These are phyloP conservation scores for Dendropsophus ebraccatus DNA, from an alignment of 2,113 vertebrate genomes.

Conservation along the genomic window DNA sequence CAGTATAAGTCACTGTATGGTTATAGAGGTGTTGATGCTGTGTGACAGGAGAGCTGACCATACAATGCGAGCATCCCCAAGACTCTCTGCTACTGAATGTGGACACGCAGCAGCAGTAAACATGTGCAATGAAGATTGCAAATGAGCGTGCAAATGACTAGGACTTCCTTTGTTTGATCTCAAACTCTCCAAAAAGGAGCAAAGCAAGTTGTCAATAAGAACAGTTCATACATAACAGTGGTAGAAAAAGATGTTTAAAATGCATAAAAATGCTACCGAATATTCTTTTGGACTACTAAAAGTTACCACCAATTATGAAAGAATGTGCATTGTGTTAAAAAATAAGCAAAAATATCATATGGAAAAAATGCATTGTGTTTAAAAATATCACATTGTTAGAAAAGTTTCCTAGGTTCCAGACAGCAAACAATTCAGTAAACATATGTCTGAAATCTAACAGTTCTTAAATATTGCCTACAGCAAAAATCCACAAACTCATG, in stretches of 20 bases:
- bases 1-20: too few species aligned
- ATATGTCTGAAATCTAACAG: slow-evolving; percentile 1
- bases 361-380: slow-evolving; percentile 42
- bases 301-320: not conserved
- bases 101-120: too few species aligned
- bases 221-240: not conserved
- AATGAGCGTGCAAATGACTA: too few species aligned
- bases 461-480: not conserved
- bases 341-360: slow-evolving; percentile 16
- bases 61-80: too few species aligned
- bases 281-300: not conserved
- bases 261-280: not conserved
- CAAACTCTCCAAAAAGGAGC: not conserved
- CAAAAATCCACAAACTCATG: not conserved
- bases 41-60: too few species aligned
- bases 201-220: not conserved
- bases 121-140: too few species aligned
- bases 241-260: too few species aligned
- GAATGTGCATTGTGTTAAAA: slow-evolving; percentile 48
- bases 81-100: too few species aligned
- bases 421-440: slow-evolving; percentile 25
- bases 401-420: slow-evolving; percentile 23
- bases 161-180: too few species aligned
- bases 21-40: too few species aligned
- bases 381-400: slow-evolving; percentile 49